Base-by-base conservation (phyloP, 2,113 vertebrate genomes). In the Larimichthys crocea region DNA sequence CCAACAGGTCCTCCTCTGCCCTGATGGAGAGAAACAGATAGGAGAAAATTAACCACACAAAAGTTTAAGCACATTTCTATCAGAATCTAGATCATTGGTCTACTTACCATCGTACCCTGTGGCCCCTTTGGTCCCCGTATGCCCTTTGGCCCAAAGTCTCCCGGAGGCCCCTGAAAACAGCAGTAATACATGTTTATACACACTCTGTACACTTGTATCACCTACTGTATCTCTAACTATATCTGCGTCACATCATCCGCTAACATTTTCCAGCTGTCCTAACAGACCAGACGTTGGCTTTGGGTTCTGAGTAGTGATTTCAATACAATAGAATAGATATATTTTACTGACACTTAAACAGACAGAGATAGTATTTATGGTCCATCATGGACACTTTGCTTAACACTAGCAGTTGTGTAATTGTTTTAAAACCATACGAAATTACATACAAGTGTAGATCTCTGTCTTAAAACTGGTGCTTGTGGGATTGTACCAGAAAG, bases 81-180 rank as follows among this genome's bases (percentile, higher is more conserved):
- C 15, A 22, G 31, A 1, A n/a, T 49, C 4, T 42, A 20, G 2
- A 62, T 66, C 19, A 40, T 2, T 5, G 2, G 3, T 66, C 16
- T 53, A 48, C 84, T 90, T 63, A 94, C 94, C 96, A 97, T 95
- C 86, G 94, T 72, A 46, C 98, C 98, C 0, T 95, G 95, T 0
- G 97, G 96, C n/a, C 98, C 98, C 86, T 96, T 97, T 24, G 97
- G 97, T 70, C 98, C 98, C 86, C 94, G 96, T 86, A 97, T 96
- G 83, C 98, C 98, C 92, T 97, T 98, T 92, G 95, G 96, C 64
- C 98, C 98, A 1, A 95, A 65, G 94, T 98, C 97, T 91, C 98
- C 98, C 6, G 95, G 95, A 73, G 97, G 96, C 0, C 98, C 98
- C 98, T 99, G 87, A 56, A 83, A 87, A 74, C 26, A 76, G 26